Conservation (phyloP, 2,797 vertebrate genomes). For the Forpus xanthops region DNA sequence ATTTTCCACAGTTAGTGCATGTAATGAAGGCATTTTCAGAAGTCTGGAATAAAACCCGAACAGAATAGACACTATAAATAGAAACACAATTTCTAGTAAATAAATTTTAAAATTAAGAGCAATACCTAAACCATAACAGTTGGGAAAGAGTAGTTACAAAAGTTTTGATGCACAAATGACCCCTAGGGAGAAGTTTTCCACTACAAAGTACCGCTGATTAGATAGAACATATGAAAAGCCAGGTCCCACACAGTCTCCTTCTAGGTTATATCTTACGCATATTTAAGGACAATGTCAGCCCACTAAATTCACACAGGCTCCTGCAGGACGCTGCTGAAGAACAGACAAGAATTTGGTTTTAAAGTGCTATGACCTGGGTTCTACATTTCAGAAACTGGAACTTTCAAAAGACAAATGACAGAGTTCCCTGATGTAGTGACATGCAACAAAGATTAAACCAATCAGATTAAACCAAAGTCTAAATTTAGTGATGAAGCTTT, state of each 20-base stretch:
- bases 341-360: neutral
- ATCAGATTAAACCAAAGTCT: neutral
- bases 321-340: neutral
- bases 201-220: neutral
- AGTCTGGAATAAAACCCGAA: neutral
- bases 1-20: neutral
- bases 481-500: neutral
- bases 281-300: neutral
- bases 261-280: neutral
- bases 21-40: neutral
- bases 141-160: neutral
- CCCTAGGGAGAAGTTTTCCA: neutral
- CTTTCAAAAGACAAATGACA: rapidly evolving
- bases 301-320: neutral
- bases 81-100: neutral
- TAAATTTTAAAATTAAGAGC: neutral
- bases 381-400: neutral
- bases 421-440: neutral
- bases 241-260: neutral
- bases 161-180: neutral
- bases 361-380: neutral
- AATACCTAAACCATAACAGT: neutral
- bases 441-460: neutral
- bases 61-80: neutral
- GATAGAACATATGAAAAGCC: neutral